phyloP scores from a whole-genome alignment of 2,113 vertebrate species.

The Neolamprologus sp. region DNA sequence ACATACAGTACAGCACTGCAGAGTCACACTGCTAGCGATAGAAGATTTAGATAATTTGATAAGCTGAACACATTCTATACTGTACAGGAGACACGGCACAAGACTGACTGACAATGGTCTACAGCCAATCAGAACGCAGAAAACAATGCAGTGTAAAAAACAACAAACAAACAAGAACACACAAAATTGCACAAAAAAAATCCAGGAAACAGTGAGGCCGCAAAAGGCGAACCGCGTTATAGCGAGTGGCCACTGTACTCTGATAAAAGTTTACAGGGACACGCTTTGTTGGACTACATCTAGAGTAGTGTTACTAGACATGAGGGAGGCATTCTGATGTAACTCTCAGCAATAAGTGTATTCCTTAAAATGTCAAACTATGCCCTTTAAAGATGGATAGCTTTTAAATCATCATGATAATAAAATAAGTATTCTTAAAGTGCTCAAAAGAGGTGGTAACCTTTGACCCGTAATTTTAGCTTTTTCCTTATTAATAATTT shows the following conservation, averaged over 20 bases:
- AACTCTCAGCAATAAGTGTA: neutral
- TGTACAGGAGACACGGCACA: neutral
- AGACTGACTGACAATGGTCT: neutral
- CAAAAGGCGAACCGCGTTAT: accelerated
- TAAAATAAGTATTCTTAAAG: neutral
- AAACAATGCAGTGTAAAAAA: neutral
- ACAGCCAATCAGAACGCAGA: neutral
- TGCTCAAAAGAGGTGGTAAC: neutral
- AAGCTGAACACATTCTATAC: neutral
- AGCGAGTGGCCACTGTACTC: neutral
- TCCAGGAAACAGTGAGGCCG: neutral
- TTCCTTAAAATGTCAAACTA: neutral
- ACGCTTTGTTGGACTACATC: neutral
- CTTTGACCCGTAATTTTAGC: neutral
- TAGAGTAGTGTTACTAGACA: neutral
- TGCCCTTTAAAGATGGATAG: neutral
- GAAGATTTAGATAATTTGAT: accelerated
- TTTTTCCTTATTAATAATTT: neutral
- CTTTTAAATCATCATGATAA: neutral
- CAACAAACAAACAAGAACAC: neutral
- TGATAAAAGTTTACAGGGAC: neutral
- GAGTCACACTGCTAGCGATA: neutral
- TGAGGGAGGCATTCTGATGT: neutral
- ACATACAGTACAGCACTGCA: neutral
- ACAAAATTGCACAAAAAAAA: accelerated